Percentiles rank a stretch among this genome's conserved stretches.
These are phyloP conservation scores for Leptinotarsa peninsularis DNA, from an alignment of 2,888 invertebrate species.

Conservation along the genomic window DNA sequence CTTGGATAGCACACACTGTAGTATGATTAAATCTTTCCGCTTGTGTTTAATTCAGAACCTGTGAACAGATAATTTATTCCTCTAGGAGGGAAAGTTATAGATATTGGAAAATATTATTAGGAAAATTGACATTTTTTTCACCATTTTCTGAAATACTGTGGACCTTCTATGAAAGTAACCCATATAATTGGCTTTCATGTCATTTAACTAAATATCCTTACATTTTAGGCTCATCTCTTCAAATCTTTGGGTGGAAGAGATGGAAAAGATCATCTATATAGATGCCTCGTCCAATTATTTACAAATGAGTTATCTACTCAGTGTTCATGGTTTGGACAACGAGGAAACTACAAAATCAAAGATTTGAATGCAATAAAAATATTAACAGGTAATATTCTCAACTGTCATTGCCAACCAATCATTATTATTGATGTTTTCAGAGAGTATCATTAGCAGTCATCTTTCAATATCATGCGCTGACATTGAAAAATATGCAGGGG, in stretches of 20 bases:
- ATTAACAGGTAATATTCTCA: neutral
- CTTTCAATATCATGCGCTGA: neutral
- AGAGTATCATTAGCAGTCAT: neutral
- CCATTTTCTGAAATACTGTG: no score
- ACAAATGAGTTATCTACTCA: neutral
- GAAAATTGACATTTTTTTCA: no score
- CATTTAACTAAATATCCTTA: neutral
- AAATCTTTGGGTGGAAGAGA: neutral
- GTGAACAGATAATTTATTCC: no score
- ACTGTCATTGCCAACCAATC: neutral
- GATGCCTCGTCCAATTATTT: neutral
- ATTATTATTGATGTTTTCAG: constrained; percentile 7
- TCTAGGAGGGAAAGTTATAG: no score
- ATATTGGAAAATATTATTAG: no score
- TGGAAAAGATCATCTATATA: neutral
- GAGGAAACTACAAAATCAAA: neutral
- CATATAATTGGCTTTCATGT: neutral
- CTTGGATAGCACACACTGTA: no score
- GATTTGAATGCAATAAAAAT: neutral
- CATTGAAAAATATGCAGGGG: constrained; percentile 2
- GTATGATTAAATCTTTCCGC: neutral
- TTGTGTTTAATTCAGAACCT: neutral
- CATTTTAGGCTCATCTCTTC: neutral
- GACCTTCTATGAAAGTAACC: no score
- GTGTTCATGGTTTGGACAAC: constrained; percentile 1